Base-by-base conservation (phyloP, 1,140 invertebrate species). In the Heliconius nattereri region DNA sequence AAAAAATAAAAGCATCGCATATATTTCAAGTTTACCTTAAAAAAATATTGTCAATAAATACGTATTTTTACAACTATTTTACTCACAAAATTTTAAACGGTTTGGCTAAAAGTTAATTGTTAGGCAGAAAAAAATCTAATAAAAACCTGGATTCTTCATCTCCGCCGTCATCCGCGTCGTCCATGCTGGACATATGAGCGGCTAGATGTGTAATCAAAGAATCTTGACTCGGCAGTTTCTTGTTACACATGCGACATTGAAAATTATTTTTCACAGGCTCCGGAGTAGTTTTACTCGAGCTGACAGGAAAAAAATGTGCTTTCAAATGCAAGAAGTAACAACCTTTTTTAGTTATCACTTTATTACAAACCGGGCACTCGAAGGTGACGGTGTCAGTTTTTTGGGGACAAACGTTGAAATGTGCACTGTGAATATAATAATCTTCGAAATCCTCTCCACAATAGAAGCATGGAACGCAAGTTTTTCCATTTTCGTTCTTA, bases 101-200 rank as follows among this genome's bases (percentile, higher is more conserved):
- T 45, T 45, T 45, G 16, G 40, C 13, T 45, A 16, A 6, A 45
- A 45, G 40, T 45, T 45, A 16, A 45, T 45, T 13, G 40, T 45
- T 45, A 45, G 40, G 13, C 13, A 16, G 40, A 16, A 45, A 45
- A 45, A 45, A 60, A 60, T 60, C 7, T 11, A 26, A 23, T n/a
- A 8, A n/a, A 23, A 60, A 93, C 92, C 88, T 86, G 20, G 89
- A 91, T 35, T 89, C 89, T 57, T 89, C 87, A 71, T 87, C 89
- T 20, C 71, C 81, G 7, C 49, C 75, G 32, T 80, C 85, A 32
- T 85, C 86, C 9, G 80, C 83, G 8, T 90, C 88, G 20, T 94
- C 91, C n/a, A 76, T 49, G n/a, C 92, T 92, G 16, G 91, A 87
- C 87, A 95, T 90, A 80, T 95, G 94, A 13, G 87, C 87, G 7